phyloP scores from a whole-genome alignment of 2,797 vertebrate species.

The Sardinella longiceps region DNA sequence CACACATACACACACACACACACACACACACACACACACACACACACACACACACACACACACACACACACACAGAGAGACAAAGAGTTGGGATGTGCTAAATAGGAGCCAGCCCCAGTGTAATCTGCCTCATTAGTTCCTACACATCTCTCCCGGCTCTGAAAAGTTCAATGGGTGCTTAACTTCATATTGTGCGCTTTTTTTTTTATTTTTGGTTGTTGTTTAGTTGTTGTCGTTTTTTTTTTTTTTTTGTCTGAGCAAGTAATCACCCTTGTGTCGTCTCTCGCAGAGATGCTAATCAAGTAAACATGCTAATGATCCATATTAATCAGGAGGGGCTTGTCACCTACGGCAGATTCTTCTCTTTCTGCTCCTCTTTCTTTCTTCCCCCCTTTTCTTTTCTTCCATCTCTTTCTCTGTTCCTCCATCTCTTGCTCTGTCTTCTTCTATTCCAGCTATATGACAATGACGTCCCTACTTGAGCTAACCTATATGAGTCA shows the following conservation, averaged over 20 bases:
- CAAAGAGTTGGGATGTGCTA: conserved; percentile 42
- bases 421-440: neutral
- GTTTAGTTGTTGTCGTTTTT: neutral
- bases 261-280: conserved; percentile 54
- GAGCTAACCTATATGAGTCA: conserved; percentile 10
- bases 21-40: neutral
- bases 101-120: conserved; percentile 57
- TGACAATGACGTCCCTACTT: neutral
- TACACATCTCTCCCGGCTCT: conserved; percentile 55
- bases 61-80: neutral
- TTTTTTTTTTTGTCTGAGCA: neutral
- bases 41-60: neutral
- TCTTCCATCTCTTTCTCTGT: neutral
- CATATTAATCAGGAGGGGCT: conserved; percentile 62
- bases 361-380: conserved; percentile 36
- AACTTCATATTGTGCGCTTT: conserved; percentile 59
- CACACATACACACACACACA: neutral
- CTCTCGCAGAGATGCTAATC: conserved; percentile 62
- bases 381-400: neutral
- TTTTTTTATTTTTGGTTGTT: conserved; percentile 46
- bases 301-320: conserved; percentile 75
- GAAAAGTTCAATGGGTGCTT: conserved; percentile 56
- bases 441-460: neutral
- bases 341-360: conserved; percentile 66
- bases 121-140: conserved; percentile 76